Conservation (phyloP, 92 coral and sea anemone genomes). For the Phymanthus crucifer region DNA sequence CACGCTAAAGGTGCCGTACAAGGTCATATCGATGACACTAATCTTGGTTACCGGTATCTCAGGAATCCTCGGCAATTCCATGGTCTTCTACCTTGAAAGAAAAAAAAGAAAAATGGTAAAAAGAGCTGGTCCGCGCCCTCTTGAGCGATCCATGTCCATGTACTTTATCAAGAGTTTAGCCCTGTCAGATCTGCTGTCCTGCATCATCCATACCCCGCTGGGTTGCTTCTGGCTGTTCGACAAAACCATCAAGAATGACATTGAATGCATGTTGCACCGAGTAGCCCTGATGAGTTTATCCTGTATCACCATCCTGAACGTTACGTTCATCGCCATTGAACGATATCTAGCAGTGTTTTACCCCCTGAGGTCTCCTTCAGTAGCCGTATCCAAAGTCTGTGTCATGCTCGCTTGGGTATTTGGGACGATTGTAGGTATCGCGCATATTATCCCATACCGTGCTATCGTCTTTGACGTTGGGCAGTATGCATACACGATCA, state of each 20-base stretch:
- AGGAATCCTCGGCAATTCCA: conserved; percentile 14
- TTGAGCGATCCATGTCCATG: conserved; percentile 19
- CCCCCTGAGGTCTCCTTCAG: conserved; percentile 18
- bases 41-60: conserved; percentile 12
- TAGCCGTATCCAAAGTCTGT: conserved; percentile 13
- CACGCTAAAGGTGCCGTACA: not conserved
- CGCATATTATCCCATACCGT: conserved; percentile 15
- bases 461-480: not conserved
- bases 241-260: conserved; percentile 1
- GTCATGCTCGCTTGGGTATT: conserved; percentile 17
- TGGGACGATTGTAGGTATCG: conserved; percentile 4
- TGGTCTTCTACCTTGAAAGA: conserved; percentile 18
- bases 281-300: conserved; percentile 18
- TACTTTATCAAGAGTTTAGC: conserved; percentile 27
- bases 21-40: not conserved
- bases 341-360: conserved; percentile 12
- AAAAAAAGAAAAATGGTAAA: not conserved
- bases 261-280: conserved; percentile 18
- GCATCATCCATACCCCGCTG: conserved; percentile 21
- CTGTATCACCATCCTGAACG: conserved; percentile 27
- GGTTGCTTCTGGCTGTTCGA: conserved; percentile 7
- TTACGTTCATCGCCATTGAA: conserved; percentile 12
- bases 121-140: not conserved
- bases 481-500: not conserved
- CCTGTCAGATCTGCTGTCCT: conserved; percentile 11